A percentile compares a stretch with the other conserved stretches of the same genome.
Conservation (phyloP, 2,888 invertebrate genomes). For the Neocrepidodera transversa region DNA sequence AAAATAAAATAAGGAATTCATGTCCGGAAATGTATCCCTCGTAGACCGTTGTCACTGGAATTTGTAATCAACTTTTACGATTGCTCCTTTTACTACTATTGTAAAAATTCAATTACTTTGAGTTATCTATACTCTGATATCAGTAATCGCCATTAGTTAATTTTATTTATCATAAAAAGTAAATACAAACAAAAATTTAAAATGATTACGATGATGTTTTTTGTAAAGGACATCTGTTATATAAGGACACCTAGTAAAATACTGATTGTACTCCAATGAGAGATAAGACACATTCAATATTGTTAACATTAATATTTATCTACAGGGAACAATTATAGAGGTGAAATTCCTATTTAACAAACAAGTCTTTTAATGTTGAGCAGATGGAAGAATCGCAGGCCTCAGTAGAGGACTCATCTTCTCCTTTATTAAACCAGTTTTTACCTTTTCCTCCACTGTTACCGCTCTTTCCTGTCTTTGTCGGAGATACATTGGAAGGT, state of each 20-base stretch:
- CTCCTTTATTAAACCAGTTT: conserved; percentile 70
- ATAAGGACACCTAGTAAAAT: conserved; percentile 17
- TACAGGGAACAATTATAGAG: conserved; percentile 10
- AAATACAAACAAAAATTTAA: no score
- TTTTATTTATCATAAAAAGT: no score
- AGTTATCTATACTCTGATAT: no score
- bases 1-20: no score
- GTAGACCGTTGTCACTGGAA: no score
- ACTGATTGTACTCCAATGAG: conserved; percentile 51
- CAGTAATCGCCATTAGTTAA: no score
- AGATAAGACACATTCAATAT: conserved; percentile 54
- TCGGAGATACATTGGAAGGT: conserved; percentile 39
- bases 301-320: conserved; percentile 46
- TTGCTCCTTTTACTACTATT: no score
- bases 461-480: conserved; percentile 47
- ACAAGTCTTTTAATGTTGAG: conserved; percentile 84
- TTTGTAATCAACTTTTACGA: no score
- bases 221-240: background rate
- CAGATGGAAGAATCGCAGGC: conserved; percentile 83
- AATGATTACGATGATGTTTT: no score
- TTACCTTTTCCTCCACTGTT: conserved; percentile 39
- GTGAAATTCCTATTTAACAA: conserved; percentile 73
- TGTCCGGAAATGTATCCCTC: no score
- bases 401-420: conserved; percentile 69
- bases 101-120: no score